phyloP scores from a whole-genome alignment of 2,113 vertebrate species.

The Saccopteryx leptura region DNA sequence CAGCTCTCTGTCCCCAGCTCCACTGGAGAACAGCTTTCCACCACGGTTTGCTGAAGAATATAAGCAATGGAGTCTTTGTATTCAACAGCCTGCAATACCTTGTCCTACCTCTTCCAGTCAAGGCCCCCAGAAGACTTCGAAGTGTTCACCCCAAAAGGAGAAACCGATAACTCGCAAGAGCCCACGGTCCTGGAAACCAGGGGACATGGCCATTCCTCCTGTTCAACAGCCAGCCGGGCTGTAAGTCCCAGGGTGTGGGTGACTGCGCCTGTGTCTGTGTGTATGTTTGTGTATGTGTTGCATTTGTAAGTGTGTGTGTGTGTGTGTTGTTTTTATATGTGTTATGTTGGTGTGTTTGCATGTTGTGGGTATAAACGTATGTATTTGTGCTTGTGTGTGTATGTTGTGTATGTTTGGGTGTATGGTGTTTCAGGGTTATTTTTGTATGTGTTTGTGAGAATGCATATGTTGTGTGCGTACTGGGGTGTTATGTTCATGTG shows the following conservation, averaged over 20 bases:
- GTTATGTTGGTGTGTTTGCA: background rate
- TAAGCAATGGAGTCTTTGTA: rapidly evolving
- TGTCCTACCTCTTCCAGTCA: rapidly evolving
- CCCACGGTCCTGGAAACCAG: rapidly evolving
- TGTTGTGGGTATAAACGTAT: no score
- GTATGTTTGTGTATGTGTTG: background rate
- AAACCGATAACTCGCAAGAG: no score
- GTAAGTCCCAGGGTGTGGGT: background rate
- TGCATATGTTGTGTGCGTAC: no score
- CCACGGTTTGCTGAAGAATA: background rate
- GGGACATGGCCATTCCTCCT: rapidly evolving
- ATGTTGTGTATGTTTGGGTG: no score
- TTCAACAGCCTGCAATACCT: rapidly evolving
- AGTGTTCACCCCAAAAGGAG: rapidly evolving
- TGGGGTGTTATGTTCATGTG: background rate
- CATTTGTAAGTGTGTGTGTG: background rate
- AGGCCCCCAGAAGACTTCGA: rapidly evolving
- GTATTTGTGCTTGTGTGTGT: no score
- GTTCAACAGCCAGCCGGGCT: rapidly evolving
- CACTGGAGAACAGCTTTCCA: background rate
- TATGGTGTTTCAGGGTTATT: background rate
- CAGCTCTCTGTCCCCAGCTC: rapidly evolving
- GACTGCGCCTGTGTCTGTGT: background rate
- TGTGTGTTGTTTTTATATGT: background rate
- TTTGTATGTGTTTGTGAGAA: background rate